These are phyloP conservation scores for Odontamblyopus rebecca DNA, from an alignment of 2,797 vertebrate genomes.

Conservation along the genomic window DNA sequence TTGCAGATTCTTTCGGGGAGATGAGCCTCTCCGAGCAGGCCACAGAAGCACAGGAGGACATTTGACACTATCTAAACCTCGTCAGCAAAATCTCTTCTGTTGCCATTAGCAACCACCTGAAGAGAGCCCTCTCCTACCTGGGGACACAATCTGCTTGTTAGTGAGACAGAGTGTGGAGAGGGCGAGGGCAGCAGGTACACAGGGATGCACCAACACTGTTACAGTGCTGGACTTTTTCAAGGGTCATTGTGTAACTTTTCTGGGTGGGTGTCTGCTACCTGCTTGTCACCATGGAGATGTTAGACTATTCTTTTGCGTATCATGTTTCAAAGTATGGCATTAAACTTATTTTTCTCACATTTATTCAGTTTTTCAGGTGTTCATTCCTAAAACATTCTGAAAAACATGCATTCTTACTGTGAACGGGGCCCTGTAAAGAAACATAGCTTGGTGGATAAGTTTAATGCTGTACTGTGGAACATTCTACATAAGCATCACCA, in stretches of 20 bases:
- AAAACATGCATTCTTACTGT: too few relatives aligned
- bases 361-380: too few relatives aligned
- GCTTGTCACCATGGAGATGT: too few relatives aligned
- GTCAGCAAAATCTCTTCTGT: constrained; percentile 65
- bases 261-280: background rate
- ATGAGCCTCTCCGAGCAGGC: constrained; percentile 20
- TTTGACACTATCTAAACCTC: constrained; percentile 34
- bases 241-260: background rate
- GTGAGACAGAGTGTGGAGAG: constrained; percentile 34
- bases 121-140: constrained; percentile 49
- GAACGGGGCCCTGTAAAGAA: too few relatives aligned
- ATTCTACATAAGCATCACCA: background rate
- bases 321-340: too few relatives aligned
- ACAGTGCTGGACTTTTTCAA: background rate
- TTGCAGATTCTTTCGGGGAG: constrained; percentile 4
- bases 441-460: too few relatives aligned
- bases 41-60: constrained; percentile 38
- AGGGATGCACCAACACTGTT: background rate
- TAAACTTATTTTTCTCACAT: too few relatives aligned
- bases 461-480: background rate
- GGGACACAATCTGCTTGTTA: constrained; percentile 65
- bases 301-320: too few relatives aligned
- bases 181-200: constrained; percentile 9
- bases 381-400: too few relatives aligned
- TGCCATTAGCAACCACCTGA: constrained; percentile 66